Evolutionary conservation across 2,113 vertebrate species (phyloP), one percentile per base, ranked within the genome.

Genomic region (Aepyceros melampus): DNA sequence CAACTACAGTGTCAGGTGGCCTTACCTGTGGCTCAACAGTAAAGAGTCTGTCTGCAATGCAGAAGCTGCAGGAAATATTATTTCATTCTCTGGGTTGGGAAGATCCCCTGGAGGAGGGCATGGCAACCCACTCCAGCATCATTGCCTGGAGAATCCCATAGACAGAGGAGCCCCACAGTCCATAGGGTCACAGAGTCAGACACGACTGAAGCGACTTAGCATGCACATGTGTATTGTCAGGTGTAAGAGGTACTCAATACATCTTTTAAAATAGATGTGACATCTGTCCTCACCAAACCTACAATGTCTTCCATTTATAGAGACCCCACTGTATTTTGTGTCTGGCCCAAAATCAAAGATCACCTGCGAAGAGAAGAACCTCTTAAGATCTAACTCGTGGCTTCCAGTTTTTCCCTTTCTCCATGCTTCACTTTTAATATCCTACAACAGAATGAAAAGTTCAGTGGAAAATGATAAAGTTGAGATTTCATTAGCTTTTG

Each of bases 401-500:
- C 49, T 56, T 81, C 45, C 15, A 17, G 5, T 81, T 71, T 55
- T 64, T 81, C 7, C 43, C 62, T 58, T 25, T 58, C 25, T 29
- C 29, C 15, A 1, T 33, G 7, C 3, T 40, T 62, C 12, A 58
- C 23, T 76, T 74, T 97, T 83, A n/a, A 95, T 96, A 97, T 74
- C 43, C 93, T 96, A 94, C 95, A 79, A 92, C 58, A 88, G 97
- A 96, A 97, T 96, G 74, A 97, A 98, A 98, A 97, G 47, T 89
- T 79, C 71, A 2, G 0, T 58, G 96, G 94, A 87, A 86, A 98
- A 56, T 91, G 95, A 96, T 94, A 90, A 98, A 98, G 94, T 98
- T 98, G 96, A 98, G 81, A 96, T 98, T 98, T 98, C 97, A 98
- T 99, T 99, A 98, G 53, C 89, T 98, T 96, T 89, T 93, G 96